A percentile compares a stretch with the other conserved stretches of the same genome.
phyloP scores from a whole-genome alignment of 2,888 invertebrate genomes.

The Lasioglossum vierecki region DNA sequence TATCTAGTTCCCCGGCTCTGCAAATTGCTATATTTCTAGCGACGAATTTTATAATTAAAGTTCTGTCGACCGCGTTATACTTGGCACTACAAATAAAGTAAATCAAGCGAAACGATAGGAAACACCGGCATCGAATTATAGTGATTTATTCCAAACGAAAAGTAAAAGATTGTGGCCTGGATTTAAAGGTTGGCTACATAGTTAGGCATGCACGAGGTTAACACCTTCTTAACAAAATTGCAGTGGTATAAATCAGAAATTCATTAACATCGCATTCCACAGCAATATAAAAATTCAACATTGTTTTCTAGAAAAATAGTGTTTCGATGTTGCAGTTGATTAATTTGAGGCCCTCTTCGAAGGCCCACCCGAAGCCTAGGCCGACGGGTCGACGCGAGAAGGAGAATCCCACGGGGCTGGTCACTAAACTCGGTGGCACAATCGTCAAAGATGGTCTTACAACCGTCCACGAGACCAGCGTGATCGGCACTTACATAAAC shows the following conservation, averaged over 20 bases:
- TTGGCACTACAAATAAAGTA: neutral
- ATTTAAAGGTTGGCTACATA: neutral
- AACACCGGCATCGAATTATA: neutral
- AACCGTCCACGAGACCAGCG: conserved; percentile 94
- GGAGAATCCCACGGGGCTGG: conserved; percentile 91
- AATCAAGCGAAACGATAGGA: neutral
- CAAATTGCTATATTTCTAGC: conserved; percentile 15
- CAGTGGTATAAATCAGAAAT: neutral
- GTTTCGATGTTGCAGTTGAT: conserved; percentile 83
- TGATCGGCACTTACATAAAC: conserved; percentile 94
- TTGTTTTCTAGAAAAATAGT: neutral
- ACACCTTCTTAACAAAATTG: neutral
- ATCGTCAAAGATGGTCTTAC: conserved; percentile 93
- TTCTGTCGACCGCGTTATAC: neutral
- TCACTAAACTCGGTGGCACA: conserved; percentile 93
- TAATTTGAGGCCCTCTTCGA: conserved; percentile 90
- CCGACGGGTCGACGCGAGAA: conserved; percentile 85
- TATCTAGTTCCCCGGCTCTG: conserved; percentile 42
- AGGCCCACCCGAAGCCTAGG: conserved; percentile 85
- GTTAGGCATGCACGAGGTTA: neutral
- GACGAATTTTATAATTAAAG: neutral
- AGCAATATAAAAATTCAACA: neutral
- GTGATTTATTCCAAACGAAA: neutral
- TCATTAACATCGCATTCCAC: neutral
- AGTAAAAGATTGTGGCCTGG: neutral